These are phyloP conservation scores for Misgurnus mizolepis DNA, from an alignment of 2,113 vertebrate species.

Conservation along the genomic window DNA sequence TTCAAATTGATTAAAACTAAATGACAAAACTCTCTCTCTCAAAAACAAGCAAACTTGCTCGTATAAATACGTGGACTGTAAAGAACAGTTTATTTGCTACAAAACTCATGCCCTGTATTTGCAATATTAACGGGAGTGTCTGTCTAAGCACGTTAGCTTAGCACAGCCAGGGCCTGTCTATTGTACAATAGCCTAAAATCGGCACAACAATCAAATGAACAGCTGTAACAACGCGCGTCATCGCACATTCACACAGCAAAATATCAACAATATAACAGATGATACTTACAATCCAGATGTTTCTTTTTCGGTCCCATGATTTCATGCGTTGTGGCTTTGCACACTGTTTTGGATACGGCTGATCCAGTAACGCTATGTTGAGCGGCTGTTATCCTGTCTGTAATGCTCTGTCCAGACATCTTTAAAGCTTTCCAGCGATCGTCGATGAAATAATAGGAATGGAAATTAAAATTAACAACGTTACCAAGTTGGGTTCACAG, in stretches of 20 bases:
- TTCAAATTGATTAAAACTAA: background rate
- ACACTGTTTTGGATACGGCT: slow-evolving; percentile 93
- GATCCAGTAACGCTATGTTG: slow-evolving; percentile 98
- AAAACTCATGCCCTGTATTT: background rate
- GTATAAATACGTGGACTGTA: background rate
- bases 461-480: background rate
- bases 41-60: background rate
- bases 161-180: slow-evolving; percentile 39
- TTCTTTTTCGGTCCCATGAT: slow-evolving; percentile 98
- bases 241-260: background rate
- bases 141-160: slow-evolving; percentile 41
- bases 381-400: slow-evolving; percentile 95
- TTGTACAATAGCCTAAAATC: slow-evolving; percentile 30
- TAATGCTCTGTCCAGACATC: slow-evolving; percentile 98
- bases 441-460: background rate
- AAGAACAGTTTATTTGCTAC: background rate
- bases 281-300: slow-evolving; percentile 92
- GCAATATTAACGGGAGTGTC: background rate
- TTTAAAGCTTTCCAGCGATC: slow-evolving; percentile 55
- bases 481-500: background rate
- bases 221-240: slow-evolving; percentile 8
- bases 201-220: slow-evolving; percentile 36
- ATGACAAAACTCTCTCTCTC: background rate
- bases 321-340: slow-evolving; percentile 98
- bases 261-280: background rate